Evolutionary conservation across 1,140 invertebrate species (phyloP).

Genomic region (Bombus vancouverensis): DNA sequence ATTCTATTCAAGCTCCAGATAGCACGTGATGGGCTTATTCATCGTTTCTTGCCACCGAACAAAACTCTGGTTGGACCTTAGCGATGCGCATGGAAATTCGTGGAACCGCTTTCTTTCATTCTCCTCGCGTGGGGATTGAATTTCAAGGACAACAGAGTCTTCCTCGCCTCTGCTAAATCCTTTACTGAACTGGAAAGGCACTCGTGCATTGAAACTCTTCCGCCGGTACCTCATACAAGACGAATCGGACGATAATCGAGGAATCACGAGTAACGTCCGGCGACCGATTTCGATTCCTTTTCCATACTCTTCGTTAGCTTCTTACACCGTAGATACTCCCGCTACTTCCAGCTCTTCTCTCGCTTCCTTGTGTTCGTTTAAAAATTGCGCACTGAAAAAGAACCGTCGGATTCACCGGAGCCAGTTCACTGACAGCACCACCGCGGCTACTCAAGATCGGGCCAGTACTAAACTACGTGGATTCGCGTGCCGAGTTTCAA

Average conservation of each 20-base stretch:
- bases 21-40: constrained; percentile 36
- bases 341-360: fast-evolving
- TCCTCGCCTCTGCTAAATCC: constrained; percentile 5
- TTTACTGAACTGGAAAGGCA: neutral
- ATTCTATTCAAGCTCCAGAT: constrained; percentile 45
- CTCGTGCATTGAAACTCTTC: neutral
- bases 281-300: no score
- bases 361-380: neutral
- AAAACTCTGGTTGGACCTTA: constrained; percentile 26
- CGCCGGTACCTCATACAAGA: neutral
- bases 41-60: constrained; percentile 4
- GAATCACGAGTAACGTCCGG: neutral
- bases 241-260: neutral
- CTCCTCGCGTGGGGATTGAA: constrained; percentile 47
- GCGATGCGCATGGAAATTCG: constrained; percentile 26
- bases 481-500: neutral
- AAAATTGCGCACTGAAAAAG: neutral
- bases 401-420: constrained; percentile 25
- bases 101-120: constrained; percentile 46
- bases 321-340: neutral
- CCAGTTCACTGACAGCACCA: neutral
- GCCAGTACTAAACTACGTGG: neutral
- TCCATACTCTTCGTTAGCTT: neutral
- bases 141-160: constrained; percentile 59
- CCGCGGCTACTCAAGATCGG: neutral